Conservation (phyloP, 2,888 invertebrate species). For the Tipula vernalis region DNA sequence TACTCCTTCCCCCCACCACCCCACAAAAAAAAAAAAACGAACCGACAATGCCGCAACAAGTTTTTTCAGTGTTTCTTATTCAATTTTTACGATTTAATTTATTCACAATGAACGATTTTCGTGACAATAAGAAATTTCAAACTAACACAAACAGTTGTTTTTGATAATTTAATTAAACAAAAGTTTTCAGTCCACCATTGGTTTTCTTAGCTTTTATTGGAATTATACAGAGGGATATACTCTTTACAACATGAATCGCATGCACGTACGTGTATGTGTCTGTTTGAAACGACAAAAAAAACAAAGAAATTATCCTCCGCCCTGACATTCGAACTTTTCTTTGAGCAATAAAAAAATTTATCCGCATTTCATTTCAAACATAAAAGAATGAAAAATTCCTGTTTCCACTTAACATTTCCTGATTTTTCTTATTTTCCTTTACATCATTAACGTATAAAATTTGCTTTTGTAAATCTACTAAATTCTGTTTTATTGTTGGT, state of each 20-base stretch:
- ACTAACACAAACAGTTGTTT: background rate
- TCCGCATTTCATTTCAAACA: background rate
- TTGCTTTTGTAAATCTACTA: background rate
- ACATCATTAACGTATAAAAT: background rate
- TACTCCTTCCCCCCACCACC: no score
- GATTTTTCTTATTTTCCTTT: background rate
- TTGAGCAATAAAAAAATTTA: no score
- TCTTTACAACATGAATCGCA: no score
- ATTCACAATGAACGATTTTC: background rate
- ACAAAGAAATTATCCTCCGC: no score
- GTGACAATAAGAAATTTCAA: background rate
- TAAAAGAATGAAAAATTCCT: background rate
- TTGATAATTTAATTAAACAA: background rate
- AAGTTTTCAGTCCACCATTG: background rate
- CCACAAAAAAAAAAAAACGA: background rate
- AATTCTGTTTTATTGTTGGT: background rate
- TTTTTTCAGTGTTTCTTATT: background rate
- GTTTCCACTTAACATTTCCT: background rate
- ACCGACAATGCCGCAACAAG: background rate
- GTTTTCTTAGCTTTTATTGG: no score
- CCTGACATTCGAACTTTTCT: no score
- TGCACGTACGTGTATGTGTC: no score
- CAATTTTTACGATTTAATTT: background rate
- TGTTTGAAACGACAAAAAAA: no score
- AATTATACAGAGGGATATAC: no score